These are phyloP conservation scores for Hyaena hyaena DNA, from an alignment of 2,113 vertebrate genomes.

Conservation along the genomic window DNA sequence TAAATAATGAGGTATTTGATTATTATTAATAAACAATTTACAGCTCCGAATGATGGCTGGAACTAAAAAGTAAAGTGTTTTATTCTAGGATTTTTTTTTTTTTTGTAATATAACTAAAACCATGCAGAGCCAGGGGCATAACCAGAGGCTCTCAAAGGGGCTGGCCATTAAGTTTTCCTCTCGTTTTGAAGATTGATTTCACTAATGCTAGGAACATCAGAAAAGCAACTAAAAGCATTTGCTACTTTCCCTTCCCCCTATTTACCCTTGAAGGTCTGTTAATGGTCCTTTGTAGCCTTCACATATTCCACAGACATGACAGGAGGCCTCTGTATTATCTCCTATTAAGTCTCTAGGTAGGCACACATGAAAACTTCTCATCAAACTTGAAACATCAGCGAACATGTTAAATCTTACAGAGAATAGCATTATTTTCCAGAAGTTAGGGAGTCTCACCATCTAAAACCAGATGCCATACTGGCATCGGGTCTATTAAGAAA, in stretches of 20 bases:
- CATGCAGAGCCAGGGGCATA: background rate
- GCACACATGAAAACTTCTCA: background rate
- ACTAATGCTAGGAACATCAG: conserved; percentile 21
- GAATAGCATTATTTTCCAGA: conserved; percentile 11
- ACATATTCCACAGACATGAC: background rate
- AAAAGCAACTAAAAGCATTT: conserved; percentile 59
- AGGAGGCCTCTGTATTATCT: conserved; percentile 1
- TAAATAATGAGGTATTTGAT: conserved; percentile 75
- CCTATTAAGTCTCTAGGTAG: conserved; percentile 21
- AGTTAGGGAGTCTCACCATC: background rate
- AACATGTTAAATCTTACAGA: conserved; percentile 24
- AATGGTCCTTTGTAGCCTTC: conserved; percentile 64
- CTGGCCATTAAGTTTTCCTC: conserved; percentile 52
- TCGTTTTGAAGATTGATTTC: conserved; percentile 73
- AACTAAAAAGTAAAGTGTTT: conserved; percentile 32
- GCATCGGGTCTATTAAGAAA: background rate
- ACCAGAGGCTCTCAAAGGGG: conserved; percentile 12
- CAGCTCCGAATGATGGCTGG: background rate
- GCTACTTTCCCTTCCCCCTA: conserved; percentile 26
- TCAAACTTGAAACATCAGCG: conserved; percentile 43
- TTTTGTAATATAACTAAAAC: conserved; percentile 40
- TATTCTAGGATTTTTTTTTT: background rate
- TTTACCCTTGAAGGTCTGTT: conserved; percentile 70
- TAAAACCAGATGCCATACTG: background rate
- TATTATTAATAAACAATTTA: conserved; percentile 44